Conservation (phyloP, 92 coral and sea anemone genomes). For the Porites evermanni region DNA sequence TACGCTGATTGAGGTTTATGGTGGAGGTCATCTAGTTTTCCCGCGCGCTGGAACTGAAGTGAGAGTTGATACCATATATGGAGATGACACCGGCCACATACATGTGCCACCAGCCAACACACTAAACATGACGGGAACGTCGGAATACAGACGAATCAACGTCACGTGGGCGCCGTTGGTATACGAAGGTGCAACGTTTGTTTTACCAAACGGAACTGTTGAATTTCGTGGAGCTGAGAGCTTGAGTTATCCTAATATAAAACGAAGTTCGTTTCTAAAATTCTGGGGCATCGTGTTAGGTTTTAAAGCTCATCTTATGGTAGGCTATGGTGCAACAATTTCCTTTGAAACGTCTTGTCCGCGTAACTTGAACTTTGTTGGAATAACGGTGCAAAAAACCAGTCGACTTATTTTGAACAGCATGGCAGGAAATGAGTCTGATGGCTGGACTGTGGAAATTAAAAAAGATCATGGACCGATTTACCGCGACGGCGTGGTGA, state of each 20-base stretch:
- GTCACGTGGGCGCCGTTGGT: slow-evolving; percentile 95
- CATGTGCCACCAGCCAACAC: slow-evolving; percentile 91
- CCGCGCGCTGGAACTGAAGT: slow-evolving; percentile 89
- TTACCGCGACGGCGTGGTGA: slow-evolving; percentile 90
- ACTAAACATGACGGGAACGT: slow-evolving; percentile 80
- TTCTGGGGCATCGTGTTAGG: slow-evolving; percentile 94
- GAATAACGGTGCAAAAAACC: slow-evolving; percentile 90
- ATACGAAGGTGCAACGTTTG: slow-evolving; percentile 72
- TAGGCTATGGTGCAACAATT: slow-evolving; percentile 86
- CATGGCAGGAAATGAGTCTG: slow-evolving; percentile 67
- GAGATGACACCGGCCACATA: slow-evolving; percentile 95
- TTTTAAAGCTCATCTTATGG: slow-evolving; percentile 83
- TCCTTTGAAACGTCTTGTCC: slow-evolving; percentile 80
- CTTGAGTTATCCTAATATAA: slow-evolving; percentile 66
- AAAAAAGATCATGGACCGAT: slow-evolving; percentile 82
- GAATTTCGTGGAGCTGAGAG: slow-evolving; percentile 84
- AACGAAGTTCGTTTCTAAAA: slow-evolving; percentile 77
- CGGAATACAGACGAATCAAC: slow-evolving; percentile 89
- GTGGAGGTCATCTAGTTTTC: slow-evolving; percentile 89
- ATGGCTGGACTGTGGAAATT: slow-evolving; percentile 79
- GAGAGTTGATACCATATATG: slow-evolving; percentile 84
- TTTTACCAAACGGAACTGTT: slow-evolving; percentile 95
- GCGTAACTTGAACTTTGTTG: slow-evolving; percentile 87
- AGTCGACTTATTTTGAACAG: slow-evolving; percentile 83
- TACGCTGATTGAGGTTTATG: slow-evolving; percentile 94